phyloP scores from a whole-genome alignment of 2,888 invertebrate species.

The Drosophila borealis region DNA sequence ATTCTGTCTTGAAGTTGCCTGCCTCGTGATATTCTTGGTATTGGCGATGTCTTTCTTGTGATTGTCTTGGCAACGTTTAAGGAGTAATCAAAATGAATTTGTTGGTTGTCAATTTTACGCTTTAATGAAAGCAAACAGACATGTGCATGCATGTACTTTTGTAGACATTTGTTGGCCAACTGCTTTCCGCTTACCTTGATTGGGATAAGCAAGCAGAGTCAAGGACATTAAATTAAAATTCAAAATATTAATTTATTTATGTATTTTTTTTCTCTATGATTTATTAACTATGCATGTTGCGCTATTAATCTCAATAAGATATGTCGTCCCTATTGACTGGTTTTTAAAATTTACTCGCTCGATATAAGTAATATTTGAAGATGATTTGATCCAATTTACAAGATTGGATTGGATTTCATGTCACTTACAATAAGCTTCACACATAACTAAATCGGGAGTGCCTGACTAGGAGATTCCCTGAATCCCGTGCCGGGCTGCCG shows the following conservation, averaged over 20 bases:
- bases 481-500: too few species aligned
- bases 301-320: too few species aligned
- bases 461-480: too few species aligned
- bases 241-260: neutral
- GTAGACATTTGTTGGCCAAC: neutral
- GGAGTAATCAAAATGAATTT: slow-evolving; percentile 77
- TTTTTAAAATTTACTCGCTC: too few species aligned
- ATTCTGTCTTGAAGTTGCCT: slow-evolving; percentile 25
- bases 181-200: slow-evolving; percentile 11
- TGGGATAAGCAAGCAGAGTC: neutral
- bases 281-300: too few species aligned
- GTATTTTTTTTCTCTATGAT: too few species aligned
- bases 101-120: slow-evolving; percentile 78
- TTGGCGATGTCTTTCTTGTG: slow-evolving; percentile 20
- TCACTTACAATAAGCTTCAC: too few species aligned
- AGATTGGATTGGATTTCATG: too few species aligned
- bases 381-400: too few species aligned
- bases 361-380: too few species aligned
- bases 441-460: too few species aligned
- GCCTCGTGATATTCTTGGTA: slow-evolving; percentile 14
- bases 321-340: too few species aligned
- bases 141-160: neutral
- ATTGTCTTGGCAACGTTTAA: slow-evolving; percentile 62
- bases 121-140: slow-evolving; percentile 61
- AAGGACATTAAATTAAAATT: neutral